A percentile compares a stretch with the other conserved stretches of the same genome.
phyloP scores from a whole-genome alignment of 2,797 vertebrate species.

The Coreius guichenoti region DNA sequence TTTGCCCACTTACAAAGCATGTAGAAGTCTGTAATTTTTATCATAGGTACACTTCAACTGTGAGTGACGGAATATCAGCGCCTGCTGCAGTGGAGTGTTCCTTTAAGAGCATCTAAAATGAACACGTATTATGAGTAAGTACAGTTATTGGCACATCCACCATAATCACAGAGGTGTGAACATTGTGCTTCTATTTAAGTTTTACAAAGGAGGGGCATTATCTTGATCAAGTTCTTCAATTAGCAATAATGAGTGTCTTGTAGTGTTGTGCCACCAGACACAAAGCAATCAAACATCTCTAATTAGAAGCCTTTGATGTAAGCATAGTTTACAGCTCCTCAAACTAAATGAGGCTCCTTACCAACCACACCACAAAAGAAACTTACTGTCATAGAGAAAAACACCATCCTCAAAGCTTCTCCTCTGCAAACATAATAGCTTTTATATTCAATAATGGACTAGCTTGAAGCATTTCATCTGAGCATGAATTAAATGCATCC shows the following conservation, averaged over 20 bases:
- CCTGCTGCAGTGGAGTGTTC: too few relatives aligned
- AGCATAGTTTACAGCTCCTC: slow-evolving; percentile 43
- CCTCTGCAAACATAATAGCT: not conserved
- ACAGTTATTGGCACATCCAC: not conserved
- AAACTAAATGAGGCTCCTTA: slow-evolving; percentile 21
- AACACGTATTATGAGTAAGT: not conserved
- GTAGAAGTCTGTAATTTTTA: too few relatives aligned
- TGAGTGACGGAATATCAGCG: too few relatives aligned
- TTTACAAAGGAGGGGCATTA: slow-evolving; percentile 24
- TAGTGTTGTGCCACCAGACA: slow-evolving; percentile 39
- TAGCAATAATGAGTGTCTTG: slow-evolving; percentile 35
- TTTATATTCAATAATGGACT: not conserved
- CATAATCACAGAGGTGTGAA: slow-evolving; percentile 28
- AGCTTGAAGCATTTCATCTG: not conserved
- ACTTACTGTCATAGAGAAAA: not conserved
- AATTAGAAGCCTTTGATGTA: slow-evolving; percentile 43
- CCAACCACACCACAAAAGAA: slow-evolving; percentile 6
- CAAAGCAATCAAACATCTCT: slow-evolving; percentile 41
- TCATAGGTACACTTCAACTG: too few relatives aligned
- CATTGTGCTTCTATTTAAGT: slow-evolving; percentile 26
- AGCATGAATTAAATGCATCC: not conserved
- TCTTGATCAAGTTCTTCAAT: slow-evolving; percentile 40
- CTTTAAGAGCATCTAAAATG: not conserved
- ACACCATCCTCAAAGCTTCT: not conserved
- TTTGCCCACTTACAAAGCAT: too few relatives aligned